Percentiles rank a stretch among this genome's conserved stretches.
Conservation (phyloP, 2,797 vertebrate genomes). For the Hybognathus amarus region DNA sequence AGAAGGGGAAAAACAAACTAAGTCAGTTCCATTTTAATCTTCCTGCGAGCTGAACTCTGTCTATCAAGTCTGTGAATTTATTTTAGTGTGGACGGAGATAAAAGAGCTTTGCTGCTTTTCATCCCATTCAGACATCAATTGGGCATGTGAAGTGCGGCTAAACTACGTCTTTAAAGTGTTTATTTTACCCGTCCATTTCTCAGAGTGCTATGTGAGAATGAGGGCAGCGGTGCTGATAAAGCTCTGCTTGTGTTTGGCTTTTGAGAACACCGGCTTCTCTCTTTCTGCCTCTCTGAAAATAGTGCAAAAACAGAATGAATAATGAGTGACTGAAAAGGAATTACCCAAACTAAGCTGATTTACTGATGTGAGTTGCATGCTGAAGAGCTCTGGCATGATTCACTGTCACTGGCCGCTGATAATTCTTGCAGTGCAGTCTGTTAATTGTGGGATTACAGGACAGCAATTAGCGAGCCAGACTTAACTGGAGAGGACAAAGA, state of each 20-base stretch:
- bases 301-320: conserved; percentile 29
- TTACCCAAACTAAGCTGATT: conserved; percentile 37
- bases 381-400: conserved; percentile 22
- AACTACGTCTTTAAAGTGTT: conserved; percentile 39
- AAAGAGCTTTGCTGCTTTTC: conserved; percentile 24
- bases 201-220: conserved; percentile 10
- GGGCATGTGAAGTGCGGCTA: conserved; percentile 39
- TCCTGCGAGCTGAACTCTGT: conserved; percentile 38
- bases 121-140: conserved; percentile 44
- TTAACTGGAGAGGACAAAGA: conserved; percentile 37
- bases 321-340: conserved; percentile 32
- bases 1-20: background rate
- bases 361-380: conserved; percentile 40
- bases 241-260: conserved; percentile 25
- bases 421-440: conserved; percentile 4
- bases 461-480: conserved; percentile 44
- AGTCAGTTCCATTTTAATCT: background rate
- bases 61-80: conserved; percentile 39
- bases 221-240: conserved; percentile 11
- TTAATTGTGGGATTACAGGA: conserved; percentile 51
- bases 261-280: conserved; percentile 24
- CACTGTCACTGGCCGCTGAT: background rate
- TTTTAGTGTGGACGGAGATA: conserved; percentile 15
- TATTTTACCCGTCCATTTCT: conserved; percentile 37
- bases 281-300: conserved; percentile 24